A percentile compares a stretch with the other conserved stretches of the same genome.
phyloP scores from a whole-genome alignment of 2,113 vertebrate genomes.

The Hypanus sabinus region DNA sequence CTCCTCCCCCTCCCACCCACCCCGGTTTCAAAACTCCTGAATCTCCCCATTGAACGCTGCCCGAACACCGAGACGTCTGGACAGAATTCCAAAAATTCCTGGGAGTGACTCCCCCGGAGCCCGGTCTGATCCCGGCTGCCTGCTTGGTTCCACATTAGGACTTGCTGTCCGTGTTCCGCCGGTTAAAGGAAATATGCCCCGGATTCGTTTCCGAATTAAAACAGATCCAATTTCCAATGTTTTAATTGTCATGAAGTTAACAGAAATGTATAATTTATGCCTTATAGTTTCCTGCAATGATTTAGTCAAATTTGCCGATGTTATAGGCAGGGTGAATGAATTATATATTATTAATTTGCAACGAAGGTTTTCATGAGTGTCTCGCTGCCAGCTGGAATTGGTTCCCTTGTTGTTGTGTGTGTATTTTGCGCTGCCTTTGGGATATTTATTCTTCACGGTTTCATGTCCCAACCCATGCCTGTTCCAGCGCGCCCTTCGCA shows the following conservation, averaged over 20 bases:
- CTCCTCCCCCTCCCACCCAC: too few species aligned
- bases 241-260: background rate
- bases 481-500: background rate
- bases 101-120: too few species aligned
- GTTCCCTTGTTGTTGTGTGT: too few species aligned
- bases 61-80: too few species aligned
- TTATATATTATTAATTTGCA: background rate
- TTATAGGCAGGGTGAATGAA: background rate
- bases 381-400: background rate
- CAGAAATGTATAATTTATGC: background rate
- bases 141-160: too few species aligned
- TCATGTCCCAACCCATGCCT: background rate
- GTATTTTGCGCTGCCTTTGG: background rate
- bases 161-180: too few species aligned
- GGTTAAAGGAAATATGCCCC: too few species aligned
- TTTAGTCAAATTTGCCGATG: background rate
- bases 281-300: background rate
- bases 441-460: background rate
- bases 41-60: too few species aligned
- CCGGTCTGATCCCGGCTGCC: too few species aligned
- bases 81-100: too few species aligned
- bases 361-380: background rate
- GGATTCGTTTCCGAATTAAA: background rate
- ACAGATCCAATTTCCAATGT: background rate
- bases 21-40: too few species aligned